Conservation (phyloP, 2,113 vertebrate species). For the Heterocephalus glaber region DNA sequence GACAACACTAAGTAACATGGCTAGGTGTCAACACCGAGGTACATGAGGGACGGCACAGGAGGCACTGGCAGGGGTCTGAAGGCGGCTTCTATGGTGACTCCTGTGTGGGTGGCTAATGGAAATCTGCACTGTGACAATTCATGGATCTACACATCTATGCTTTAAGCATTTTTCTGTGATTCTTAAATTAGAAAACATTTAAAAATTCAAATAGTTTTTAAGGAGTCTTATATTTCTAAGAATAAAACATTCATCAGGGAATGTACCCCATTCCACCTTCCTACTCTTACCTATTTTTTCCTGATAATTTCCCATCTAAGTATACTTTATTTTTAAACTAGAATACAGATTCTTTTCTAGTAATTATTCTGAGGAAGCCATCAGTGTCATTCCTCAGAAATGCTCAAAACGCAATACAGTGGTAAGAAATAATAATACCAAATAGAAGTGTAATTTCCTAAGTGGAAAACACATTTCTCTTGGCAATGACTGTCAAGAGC, state of each 20-base stretch:
- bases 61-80: background rate
- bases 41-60: background rate
- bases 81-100: background rate
- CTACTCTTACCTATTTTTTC: background rate
- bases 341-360: constrained; percentile 75
- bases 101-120: background rate
- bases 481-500: constrained; percentile 79
- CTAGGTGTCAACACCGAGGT: background rate
- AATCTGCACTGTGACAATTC: background rate
- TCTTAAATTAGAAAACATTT: constrained; percentile 33
- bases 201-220: constrained; percentile 24
- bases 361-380: constrained; percentile 75
- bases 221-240: constrained; percentile 38
- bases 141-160: background rate
- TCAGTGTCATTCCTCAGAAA: constrained; percentile 79
- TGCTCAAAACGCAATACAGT: constrained; percentile 76
- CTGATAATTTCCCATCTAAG: constrained; percentile 13
- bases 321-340: background rate
- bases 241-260: constrained; percentile 15
- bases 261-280: background rate
- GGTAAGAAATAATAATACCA: constrained; percentile 85
- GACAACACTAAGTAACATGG: background rate
- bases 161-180: background rate
- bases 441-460: constrained; percentile 84
- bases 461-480: constrained; percentile 83